Evolutionary conservation across 2,797 vertebrate genomes (phyloP).

Genomic region (Eidolon dupreanum): DNA sequence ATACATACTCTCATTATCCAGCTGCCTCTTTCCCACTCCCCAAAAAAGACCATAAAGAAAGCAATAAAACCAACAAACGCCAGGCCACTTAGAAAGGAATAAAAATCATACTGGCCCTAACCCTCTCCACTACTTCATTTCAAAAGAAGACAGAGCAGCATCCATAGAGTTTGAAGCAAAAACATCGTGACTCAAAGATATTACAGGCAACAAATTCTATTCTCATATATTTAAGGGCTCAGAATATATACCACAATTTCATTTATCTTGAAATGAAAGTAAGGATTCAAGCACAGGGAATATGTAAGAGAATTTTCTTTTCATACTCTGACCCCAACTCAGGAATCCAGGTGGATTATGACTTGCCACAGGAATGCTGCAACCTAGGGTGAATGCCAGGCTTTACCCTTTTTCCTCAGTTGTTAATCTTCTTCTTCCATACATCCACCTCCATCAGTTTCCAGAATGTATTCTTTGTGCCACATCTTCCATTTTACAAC

Average conservation of each 20-base stretch:
- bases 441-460: not conserved
- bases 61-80: not conserved
- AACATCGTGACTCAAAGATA: not conserved
- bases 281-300: not conserved
- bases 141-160: not conserved
- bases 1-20: not conserved
- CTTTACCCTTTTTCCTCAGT: not conserved
- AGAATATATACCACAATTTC: not conserved
- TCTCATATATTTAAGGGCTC: not conserved
- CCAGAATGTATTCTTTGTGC: not conserved
- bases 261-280: not conserved
- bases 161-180: not conserved
- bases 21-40: accelerated
- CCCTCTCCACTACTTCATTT: not conserved
- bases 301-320: not conserved
- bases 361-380: not conserved
- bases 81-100: not conserved
- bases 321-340: not conserved
- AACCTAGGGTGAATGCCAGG: too few relatives aligned
- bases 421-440: not conserved
- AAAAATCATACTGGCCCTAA: not conserved
- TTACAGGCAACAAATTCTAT: not conserved
- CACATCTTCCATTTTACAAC: not conserved
- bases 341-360: not conserved
- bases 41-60: not conserved